These are phyloP conservation scores for Cirrhinus molitorella DNA, from an alignment of 2,797 vertebrate genomes.

Conservation along the genomic window DNA sequence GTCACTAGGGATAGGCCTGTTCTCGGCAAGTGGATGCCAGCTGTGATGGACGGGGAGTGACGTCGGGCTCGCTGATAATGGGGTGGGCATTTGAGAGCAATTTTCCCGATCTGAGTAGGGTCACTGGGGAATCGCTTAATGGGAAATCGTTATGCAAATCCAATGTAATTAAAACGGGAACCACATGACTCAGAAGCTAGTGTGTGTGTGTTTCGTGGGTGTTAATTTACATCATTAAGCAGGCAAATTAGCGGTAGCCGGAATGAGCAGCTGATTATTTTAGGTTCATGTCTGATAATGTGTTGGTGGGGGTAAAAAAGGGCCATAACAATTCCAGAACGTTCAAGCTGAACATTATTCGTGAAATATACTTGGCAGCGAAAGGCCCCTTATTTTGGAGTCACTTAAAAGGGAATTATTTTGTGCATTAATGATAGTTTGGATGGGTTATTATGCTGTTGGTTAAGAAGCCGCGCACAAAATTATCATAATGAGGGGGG, in stretches of 20 bases:
- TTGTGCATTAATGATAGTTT: conserved; percentile 38
- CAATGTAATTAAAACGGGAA: conserved; percentile 76
- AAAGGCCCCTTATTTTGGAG: conserved; percentile 26
- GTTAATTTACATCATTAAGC: conserved; percentile 73
- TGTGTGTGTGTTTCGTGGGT: conserved; percentile 53
- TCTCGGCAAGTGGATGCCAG: conserved; percentile 16
- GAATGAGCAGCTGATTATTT: conserved; percentile 64
- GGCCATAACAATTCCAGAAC: conserved; percentile 39
- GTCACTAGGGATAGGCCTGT: conserved; percentile 29
- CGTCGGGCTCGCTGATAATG: conserved; percentile 51
- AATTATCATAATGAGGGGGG: conserved; percentile 43
- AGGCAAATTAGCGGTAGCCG: conserved; percentile 71
- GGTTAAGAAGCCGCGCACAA: conserved; percentile 31
- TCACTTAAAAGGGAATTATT: conserved; percentile 50
- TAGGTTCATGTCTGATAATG: conserved; percentile 46
- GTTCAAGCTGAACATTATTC: conserved; percentile 34
- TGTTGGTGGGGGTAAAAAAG: conserved; percentile 19
- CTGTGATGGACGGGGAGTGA: conserved; percentile 44
- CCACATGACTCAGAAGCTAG: conserved; percentile 60
- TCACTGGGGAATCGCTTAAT: conserved; percentile 72
- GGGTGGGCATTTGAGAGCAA: conserved; percentile 51
- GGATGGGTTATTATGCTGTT: conserved; percentile 41
- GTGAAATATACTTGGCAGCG: conserved; percentile 14
- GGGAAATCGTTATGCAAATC: conserved; percentile 78
- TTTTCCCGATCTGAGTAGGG: conserved; percentile 60